Conservation (phyloP, 1,140 invertebrate species). For the Atta colombica region DNA sequence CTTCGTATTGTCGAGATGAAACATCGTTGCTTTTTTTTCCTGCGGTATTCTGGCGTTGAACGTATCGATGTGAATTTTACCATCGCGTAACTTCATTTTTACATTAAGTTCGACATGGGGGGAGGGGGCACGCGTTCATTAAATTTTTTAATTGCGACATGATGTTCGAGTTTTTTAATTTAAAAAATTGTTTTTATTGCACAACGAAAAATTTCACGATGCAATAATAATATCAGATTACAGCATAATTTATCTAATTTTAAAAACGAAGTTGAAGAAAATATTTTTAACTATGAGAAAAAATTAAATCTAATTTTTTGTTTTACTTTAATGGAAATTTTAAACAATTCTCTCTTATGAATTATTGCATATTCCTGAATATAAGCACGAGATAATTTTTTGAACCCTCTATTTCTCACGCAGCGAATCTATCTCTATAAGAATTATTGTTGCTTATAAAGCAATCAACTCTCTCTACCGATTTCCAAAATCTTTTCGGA, state of each 20-base stretch:
- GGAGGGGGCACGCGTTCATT: conserved; percentile 31
- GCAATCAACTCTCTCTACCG: conserved; percentile 13
- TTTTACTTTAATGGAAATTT: background rate
- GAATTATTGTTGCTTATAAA: conserved; percentile 76
- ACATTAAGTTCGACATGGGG: conserved; percentile 34
- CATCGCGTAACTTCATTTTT: conserved; percentile 45
- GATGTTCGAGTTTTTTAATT: conserved; percentile 35
- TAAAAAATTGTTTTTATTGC: conserved; percentile 26
- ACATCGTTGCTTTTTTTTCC: conserved; percentile 33
- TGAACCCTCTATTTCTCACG: conserved; percentile 59
- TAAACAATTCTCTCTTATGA: background rate
- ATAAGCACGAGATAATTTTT: conserved; percentile 76
- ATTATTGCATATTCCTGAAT: conserved; percentile 48
- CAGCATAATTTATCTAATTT: background rate
- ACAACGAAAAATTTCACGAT: background rate
- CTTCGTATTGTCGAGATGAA: conserved; percentile 48
- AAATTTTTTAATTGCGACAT: conserved; percentile 55
- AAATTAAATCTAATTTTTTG: background rate
- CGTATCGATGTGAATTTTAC: conserved; percentile 58
- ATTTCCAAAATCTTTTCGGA: conserved; percentile 68
- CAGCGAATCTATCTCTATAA: conserved; percentile 9
- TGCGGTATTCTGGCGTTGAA: conserved; percentile 34
- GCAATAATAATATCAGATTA: background rate
- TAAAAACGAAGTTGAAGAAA: background rate
- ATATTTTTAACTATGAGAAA: background rate